phyloP scores from a whole-genome alignment of 2,113 vertebrate genomes.

The Merops nubicus region DNA sequence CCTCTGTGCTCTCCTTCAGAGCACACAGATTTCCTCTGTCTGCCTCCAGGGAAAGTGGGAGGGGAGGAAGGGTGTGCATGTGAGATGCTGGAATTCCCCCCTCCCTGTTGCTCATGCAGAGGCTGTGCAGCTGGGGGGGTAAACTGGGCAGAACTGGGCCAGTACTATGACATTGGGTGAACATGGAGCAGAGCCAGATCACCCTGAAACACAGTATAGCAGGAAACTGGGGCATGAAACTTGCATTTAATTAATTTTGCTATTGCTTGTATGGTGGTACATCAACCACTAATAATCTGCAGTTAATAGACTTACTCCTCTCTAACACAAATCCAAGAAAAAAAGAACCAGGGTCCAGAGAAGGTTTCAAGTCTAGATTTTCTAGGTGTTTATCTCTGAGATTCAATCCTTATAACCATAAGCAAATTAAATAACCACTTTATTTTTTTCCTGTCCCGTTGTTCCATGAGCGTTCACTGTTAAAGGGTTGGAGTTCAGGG shows the following conservation, averaged over 20 bases:
- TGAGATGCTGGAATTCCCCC: not conserved
- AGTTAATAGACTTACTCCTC: not conserved
- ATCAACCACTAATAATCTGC: not conserved
- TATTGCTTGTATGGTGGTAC: not conserved
- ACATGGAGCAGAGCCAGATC: slow-evolving; percentile 3
- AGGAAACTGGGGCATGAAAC: slow-evolving; percentile 32
- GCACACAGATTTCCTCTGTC: not conserved
- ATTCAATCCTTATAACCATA: not conserved
- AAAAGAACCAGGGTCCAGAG: not conserved
- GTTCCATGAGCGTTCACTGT: not conserved
- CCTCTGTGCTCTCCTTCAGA: not conserved
- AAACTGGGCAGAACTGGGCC: not conserved
- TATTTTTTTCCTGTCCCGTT: not conserved
- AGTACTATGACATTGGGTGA: not conserved
- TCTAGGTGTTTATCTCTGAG: not conserved
- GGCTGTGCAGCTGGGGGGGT: not conserved
- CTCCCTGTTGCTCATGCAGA: not conserved
- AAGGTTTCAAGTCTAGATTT: not conserved
- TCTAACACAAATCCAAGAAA: not conserved
- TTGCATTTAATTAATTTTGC: not conserved
- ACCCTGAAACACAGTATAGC: not conserved
- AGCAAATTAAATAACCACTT: not conserved
- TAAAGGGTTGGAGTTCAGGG: not conserved
- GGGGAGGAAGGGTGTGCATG: not conserved
- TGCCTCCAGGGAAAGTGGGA: not conserved